These are phyloP conservation scores for Diabrotica undecimpunctata DNA, from an alignment of 1,140 invertebrate genomes.

Conservation along the genomic window DNA sequence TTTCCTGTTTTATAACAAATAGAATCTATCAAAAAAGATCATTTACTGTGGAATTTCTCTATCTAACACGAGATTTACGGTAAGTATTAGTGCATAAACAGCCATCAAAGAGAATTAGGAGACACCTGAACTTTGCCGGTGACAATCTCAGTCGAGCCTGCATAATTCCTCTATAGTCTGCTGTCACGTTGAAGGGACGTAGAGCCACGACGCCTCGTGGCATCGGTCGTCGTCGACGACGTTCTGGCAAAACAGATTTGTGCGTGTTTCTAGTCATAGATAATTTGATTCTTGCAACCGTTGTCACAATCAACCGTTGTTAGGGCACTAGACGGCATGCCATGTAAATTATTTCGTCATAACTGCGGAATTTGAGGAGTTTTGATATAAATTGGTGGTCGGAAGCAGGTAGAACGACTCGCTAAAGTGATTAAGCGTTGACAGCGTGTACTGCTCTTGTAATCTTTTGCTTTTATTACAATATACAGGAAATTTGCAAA, in stretches of 20 bases:
- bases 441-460: no score
- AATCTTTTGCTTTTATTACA: no score
- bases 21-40: no score
- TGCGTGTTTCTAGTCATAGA: conserved; percentile 19
- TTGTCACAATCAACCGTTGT: conserved; percentile 38
- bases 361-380: conserved; percentile 9
- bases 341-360: conserved; percentile 41
- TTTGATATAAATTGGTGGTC: conserved; percentile 23
- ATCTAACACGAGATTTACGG: no score
- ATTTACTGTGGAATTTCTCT: no score
- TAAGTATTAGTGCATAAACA: no score
- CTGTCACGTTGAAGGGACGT: neutral
- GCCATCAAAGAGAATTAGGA: neutral
- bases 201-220: neutral
- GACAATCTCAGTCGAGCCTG: neutral
- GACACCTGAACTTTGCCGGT: neutral
- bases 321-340: conserved; percentile 41
- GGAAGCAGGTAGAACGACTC: no score
- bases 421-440: no score
- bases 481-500: no score
- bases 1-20: no score
- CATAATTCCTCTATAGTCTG: neutral
- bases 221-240: neutral
- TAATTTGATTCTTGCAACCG: conserved; percentile 44
- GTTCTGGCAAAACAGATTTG: conserved; percentile 11